phyloP scores from a whole-genome alignment of 1,140 invertebrate species.

The Pararge aegeria region DNA sequence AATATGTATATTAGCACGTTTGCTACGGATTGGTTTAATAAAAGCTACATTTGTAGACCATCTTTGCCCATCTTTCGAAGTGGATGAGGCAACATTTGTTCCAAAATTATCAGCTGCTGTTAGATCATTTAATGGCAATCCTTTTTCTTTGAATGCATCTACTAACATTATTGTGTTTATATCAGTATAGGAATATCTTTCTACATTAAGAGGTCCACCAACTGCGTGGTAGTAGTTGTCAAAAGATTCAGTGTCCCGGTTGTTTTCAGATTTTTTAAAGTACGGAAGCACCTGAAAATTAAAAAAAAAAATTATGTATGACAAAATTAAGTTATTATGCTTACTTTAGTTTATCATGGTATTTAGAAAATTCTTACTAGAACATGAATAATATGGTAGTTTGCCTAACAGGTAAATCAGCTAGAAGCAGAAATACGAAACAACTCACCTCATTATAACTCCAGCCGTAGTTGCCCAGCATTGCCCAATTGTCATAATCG shows the following conservation, averaged over 20 bases:
- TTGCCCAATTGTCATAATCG: slow-evolving; percentile 88
- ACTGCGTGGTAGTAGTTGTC: slow-evolving; percentile 80
- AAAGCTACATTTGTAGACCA: slow-evolving; percentile 87
- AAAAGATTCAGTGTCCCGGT: slow-evolving; percentile 76
- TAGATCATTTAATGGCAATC: slow-evolving; percentile 79
- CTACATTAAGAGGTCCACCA: slow-evolving; percentile 82
- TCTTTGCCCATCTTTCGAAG: slow-evolving; percentile 82
- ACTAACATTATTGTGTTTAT: slow-evolving; percentile 78
- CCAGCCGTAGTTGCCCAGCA: slow-evolving; percentile 87
- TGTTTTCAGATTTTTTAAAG: slow-evolving; percentile 90
- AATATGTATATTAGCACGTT: slow-evolving; percentile 86
- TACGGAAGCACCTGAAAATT: slow-evolving; percentile 84
- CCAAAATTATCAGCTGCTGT: slow-evolving; percentile 81
- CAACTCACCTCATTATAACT: slow-evolving; percentile 84
- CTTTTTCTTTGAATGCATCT: slow-evolving; percentile 82
- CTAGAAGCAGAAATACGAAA: not conserved
- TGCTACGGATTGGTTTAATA: slow-evolving; percentile 84
- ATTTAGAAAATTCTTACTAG: too few relatives aligned
- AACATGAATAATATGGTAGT: too few relatives aligned
- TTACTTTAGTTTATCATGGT: too few relatives aligned
- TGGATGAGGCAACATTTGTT: slow-evolving; percentile 81
- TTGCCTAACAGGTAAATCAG: not conserved
- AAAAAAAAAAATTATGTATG: slow-evolving; percentile 34
- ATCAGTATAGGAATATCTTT: slow-evolving; percentile 82
- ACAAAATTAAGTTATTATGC: not conserved